Base-by-base conservation (phyloP, 2,888 invertebrate genomes). In the Folsomia candida region DNA sequence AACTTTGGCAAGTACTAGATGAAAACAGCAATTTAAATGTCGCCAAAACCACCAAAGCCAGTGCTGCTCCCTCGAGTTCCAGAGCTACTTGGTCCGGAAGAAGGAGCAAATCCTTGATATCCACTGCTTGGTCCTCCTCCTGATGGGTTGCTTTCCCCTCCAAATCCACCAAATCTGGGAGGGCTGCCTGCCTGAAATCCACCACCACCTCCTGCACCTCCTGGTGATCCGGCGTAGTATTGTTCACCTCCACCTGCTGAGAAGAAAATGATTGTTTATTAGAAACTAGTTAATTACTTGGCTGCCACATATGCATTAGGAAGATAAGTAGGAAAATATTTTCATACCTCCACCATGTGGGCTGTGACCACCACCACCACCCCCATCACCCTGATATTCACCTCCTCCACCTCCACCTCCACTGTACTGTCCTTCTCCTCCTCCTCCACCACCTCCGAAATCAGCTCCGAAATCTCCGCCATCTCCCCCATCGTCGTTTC, bases 21-120 rank as follows among this genome's bases (percentile, higher is more conserved):
- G n/a, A n/a, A n/a, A n/a, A n/a, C n/a, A n/a, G n/a, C n/a, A n/a
- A n/a, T n/a, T n/a, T n/a, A n/a, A n/a, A n/a, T n/a, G n/a, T n/a
- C n/a, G n/a, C n/a, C 70, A 54, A 20, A 24, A 6, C 57, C 65
- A 20, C 65, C 54, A 27, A 54, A 54, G 27, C 66, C 37, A n/a
- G n/a, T n/a, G n/a, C n/a, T n/a, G 62, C 68, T 59, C 20, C 65
- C 68, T 22, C 62, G 59, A 3, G 59, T 24, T 51, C 67, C 68
- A 14, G 69, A 67, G 14, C 4, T n/a, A 29, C 62, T 6, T 9
- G 57, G 6, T 62, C 62, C 62, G 2, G 54, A 25, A 22, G 69
- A 67, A 54, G 70, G 22, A 26, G 60, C 25, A 57, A 73, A 70
- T 61, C 68, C 68, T 71, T 73, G 73, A 51, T 69, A 73, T 57